These are phyloP conservation scores for Stenchaetothrips biformis DNA, from an alignment of 2,888 invertebrate genomes.

Conservation along the genomic window DNA sequence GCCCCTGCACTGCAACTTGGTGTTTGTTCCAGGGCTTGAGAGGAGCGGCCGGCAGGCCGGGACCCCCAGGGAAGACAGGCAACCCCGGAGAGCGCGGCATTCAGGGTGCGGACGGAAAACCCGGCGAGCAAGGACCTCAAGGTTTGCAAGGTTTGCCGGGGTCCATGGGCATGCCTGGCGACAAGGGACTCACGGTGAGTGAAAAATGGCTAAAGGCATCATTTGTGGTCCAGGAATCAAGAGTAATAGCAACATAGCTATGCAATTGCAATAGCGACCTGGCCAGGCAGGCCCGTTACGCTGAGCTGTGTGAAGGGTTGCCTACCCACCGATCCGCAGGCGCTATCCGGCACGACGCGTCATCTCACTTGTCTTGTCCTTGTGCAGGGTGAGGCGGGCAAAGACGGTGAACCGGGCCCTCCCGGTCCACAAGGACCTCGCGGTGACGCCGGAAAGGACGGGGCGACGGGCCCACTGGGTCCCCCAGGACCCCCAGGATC, in stretches of 20 bases:
- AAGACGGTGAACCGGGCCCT: constrained; percentile 72
- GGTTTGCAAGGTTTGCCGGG: constrained; percentile 78
- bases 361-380: neutral
- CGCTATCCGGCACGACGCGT: neutral
- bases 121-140: constrained; percentile 74
- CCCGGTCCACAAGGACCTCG: constrained; percentile 71
- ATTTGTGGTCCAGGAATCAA: too few relatives aligned
- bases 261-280: too few relatives aligned
- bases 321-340: neutral
- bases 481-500: constrained; percentile 64
- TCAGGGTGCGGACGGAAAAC: constrained; percentile 65
- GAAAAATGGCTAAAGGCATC: too few relatives aligned
- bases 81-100: constrained; percentile 64
- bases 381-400: constrained; percentile 67
- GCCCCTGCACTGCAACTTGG: constrained; percentile 49
- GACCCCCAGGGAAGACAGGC: constrained; percentile 64
- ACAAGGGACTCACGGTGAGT: constrained; percentile 65
- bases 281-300: neutral
- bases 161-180: constrained; percentile 70
- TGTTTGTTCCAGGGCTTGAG: constrained; percentile 52
- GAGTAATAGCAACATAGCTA: too few relatives aligned
- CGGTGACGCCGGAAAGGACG: constrained; percentile 74
- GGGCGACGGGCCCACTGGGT: constrained; percentile 68
- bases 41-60: constrained; percentile 64
- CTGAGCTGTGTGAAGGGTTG: neutral